Evolutionary conservation across 2,888 invertebrate genomes (phyloP).

Genomic region (Gisinianus flammeolus): DNA sequence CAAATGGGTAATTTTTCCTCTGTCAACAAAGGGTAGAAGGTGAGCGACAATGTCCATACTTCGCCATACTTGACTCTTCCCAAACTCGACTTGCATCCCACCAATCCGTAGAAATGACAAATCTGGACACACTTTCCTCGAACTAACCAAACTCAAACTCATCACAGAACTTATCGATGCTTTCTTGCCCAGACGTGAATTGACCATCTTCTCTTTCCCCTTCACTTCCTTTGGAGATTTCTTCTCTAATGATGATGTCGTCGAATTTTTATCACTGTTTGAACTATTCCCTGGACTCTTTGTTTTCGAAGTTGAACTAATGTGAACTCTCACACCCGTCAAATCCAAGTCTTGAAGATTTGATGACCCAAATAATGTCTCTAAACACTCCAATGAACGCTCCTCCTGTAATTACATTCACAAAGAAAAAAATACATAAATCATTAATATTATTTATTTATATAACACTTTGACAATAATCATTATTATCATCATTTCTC

Average conservation of each 20-base stretch:
- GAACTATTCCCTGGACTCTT: conserved; percentile 18
- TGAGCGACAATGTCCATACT: conserved; percentile 50
- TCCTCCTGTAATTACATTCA: conserved; percentile 61
- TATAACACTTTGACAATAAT: too few species aligned
- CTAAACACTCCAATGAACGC: conserved; percentile 64
- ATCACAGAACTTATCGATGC: conserved; percentile 46
- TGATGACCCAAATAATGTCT: conserved; percentile 65
- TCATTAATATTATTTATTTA: conserved; percentile 18
- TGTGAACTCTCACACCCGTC: conserved; percentile 66
- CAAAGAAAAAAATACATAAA: conserved; percentile 33
- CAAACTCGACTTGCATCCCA: conserved; percentile 52
- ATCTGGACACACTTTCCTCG: conserved; percentile 49
- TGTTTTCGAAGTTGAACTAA: conserved; percentile 55
- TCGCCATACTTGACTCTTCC: conserved; percentile 52
- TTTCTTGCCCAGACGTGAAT: conserved; percentile 30
- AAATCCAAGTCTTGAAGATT: conserved; percentile 66
- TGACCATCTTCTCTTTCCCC: conserved; percentile 29
- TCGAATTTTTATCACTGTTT: conserved; percentile 36
- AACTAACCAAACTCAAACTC: conserved; percentile 38
- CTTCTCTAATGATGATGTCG: conserved; percentile 36
- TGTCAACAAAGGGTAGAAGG: conserved; percentile 50
- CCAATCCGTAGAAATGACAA: conserved; percentile 56
- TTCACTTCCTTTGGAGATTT: conserved; percentile 22
- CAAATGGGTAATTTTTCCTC: conserved; percentile 54
- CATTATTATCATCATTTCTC: neutral